Evolutionary conservation across 2,113 vertebrate genomes (phyloP), one percentile per base, ranked within the genome.

Genomic region (Grallaria varia): DNA sequence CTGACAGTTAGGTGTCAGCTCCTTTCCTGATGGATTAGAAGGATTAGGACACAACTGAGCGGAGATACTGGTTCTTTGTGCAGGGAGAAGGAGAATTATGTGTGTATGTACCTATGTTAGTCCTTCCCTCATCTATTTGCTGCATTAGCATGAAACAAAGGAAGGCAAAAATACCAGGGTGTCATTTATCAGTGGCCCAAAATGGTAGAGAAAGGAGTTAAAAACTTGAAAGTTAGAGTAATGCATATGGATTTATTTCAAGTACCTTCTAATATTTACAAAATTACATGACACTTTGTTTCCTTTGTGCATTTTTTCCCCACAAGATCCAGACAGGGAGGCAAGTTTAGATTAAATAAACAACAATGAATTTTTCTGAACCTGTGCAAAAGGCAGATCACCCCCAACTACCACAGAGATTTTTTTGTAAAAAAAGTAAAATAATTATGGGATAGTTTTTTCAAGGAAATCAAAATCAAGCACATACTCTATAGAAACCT

Each of bases 391-490:
- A 95, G 92, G 96, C 89, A 82, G 42, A 72, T 93, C 89, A 81
- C 55, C 84, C 44, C 79, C 27, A 22, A 97, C 92, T 95, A 91
- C 87, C 92, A 90, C 44, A 45, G 71, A 95, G 93, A 19, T 64
- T 64, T 85, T 92, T 39, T 68, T 37, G 23, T 83, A 60, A 77
- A 91, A 96, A 96, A 83, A 89, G 89, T 94, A 96, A 40, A 31
- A 86, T 20, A 50, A 95, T 66, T 95, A 28, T 12, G 68, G 63
- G 73, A 95, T 86, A 84, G 67, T 96, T 96, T 96, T 96, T 97
- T 97, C 93, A 96, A 93, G 88, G 85, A 86, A 96, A 86, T 88
- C 80, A 96, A 95, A 97, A 96, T 94, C 71, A 81, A 94, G 95
- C 89, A 89, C 87, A 91, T 74, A 91, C 83, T 96, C 88, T 92